Percentiles rank a stretch among this genome's conserved stretches.
phyloP scores from a whole-genome alignment of 2,888 invertebrate species.

The Eristalinus sepulchralis region DNA sequence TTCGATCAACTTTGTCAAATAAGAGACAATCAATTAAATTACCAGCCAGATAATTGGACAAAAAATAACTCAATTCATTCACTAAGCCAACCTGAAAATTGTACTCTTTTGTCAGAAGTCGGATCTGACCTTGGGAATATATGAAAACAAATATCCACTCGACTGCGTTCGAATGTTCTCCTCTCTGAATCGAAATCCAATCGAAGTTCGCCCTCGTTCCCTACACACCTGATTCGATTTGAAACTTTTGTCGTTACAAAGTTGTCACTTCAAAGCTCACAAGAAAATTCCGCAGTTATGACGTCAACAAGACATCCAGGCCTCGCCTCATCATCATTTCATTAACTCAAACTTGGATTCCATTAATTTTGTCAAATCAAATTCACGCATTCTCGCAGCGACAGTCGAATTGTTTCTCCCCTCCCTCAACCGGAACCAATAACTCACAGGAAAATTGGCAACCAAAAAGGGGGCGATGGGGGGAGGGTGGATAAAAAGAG shows the following conservation, averaged over 20 bases:
- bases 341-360: background rate
- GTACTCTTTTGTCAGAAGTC: background rate
- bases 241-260: background rate
- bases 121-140: no score
- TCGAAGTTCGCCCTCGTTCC: background rate
- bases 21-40: background rate
- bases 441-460: slow-evolving; percentile 37
- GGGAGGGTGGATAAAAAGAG: background rate
- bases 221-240: background rate
- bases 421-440: slow-evolving; percentile 32
- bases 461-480: slow-evolving; percentile 5
- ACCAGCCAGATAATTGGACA: background rate
- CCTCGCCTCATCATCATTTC: background rate
- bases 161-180: background rate
- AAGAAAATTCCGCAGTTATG: background rate
- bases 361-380: slow-evolving; percentile 13
- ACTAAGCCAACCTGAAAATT: background rate
- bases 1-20: background rate
- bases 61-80: background rate
- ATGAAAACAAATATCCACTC: background rate
- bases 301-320: background rate
- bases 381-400: background rate
- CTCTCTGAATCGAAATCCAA: background rate
- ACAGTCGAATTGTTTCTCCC: background rate
- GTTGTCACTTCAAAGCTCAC: background rate